Evolutionary conservation across 2,797 vertebrate genomes (phyloP).

Genomic region (Danio tinwini): DNA sequence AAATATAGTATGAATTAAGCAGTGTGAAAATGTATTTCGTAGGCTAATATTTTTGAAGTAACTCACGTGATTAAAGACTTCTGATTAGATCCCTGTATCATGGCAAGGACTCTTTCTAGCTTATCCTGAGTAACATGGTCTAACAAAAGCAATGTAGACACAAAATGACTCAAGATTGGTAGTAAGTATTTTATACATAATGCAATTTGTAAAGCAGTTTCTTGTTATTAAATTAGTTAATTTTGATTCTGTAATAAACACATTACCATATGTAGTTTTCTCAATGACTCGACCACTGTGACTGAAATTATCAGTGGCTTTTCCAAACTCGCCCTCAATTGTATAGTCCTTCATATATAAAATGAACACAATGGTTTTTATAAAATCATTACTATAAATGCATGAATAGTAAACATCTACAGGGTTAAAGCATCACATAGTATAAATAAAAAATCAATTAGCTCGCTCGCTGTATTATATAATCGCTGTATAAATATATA

Average conservation of each 20-base stretch:
- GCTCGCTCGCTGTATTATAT: too few species aligned
- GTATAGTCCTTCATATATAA: conserved; percentile 84
- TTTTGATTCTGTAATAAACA: conserved; percentile 1
- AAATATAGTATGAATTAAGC: not conserved
- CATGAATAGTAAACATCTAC: too few species aligned
- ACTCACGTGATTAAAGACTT: conserved; percentile 89
- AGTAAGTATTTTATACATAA: not conserved
- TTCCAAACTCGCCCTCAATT: conserved; percentile 86
- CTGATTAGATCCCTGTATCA: conserved; percentile 92
- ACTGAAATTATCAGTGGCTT: conserved; percentile 88
- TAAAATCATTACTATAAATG: not conserved
- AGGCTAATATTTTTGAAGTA: not conserved
- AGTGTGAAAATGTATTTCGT: not conserved
- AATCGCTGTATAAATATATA: too few species aligned
- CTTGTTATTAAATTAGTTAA: not conserved
- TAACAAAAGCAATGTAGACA: conserved; percentile 61
- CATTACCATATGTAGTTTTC: conserved; percentile 89
- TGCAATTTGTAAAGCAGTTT: not conserved
- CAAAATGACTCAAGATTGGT: not conserved
- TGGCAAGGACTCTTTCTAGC: conserved; percentile 86
- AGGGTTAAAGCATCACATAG: not conserved
- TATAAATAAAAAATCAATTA: not conserved
- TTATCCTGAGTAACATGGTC: conserved; percentile 91
- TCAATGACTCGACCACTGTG: conserved; percentile 85
- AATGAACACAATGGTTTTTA: not conserved